phyloP scores from a whole-genome alignment of 2,797 vertebrate genomes.

The Tenualosa thibaudeaui region DNA sequence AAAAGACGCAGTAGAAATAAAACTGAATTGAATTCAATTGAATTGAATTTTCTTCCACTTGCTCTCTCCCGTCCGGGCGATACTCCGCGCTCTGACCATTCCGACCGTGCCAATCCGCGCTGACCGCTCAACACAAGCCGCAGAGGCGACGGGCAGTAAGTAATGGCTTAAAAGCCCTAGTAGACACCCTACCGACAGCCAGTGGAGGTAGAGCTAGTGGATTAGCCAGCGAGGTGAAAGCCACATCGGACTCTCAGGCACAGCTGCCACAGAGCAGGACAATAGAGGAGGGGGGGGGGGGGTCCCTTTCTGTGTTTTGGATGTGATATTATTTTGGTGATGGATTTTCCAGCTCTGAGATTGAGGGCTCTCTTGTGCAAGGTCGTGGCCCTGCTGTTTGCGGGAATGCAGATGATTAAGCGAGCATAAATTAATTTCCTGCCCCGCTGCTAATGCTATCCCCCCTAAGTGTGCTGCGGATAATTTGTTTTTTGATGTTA shows the following conservation, averaged over 20 bases:
- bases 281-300: background rate
- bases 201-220: background rate
- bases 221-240: background rate
- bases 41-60: background rate
- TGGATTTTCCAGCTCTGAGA: background rate
- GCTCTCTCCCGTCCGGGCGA: background rate
- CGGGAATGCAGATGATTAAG: conserved; percentile 31
- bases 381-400: conserved; percentile 7
- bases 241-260: background rate
- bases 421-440: conserved; percentile 29
- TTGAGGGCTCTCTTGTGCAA: background rate
- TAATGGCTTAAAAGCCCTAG: background rate
- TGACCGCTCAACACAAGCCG: background rate
- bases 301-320: background rate
- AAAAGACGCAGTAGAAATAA: no score
- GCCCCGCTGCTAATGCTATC: background rate
- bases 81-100: background rate
- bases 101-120: background rate
- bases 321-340: background rate
- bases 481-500: conserved; percentile 33
- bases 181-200: background rate
- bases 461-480: conserved; percentile 19
- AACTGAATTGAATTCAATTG: no score
- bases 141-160: background rate
- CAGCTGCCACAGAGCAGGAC: background rate